Conservation (phyloP, 1,140 invertebrate species). For the Ceratosolen fusciceps region DNA sequence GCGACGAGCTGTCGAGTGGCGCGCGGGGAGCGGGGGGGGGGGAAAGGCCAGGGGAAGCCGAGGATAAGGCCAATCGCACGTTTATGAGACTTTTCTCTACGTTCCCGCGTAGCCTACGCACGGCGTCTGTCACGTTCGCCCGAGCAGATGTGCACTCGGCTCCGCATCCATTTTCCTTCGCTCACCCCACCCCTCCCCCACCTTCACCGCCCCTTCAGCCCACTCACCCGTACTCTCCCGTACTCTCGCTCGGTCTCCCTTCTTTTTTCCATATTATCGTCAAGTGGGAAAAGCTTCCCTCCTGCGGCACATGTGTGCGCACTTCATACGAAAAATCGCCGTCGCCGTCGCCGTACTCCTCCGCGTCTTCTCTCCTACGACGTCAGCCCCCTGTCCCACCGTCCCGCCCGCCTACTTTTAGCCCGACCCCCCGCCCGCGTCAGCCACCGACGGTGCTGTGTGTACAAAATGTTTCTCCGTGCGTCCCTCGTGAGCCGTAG, state of each 20-base stretch:
- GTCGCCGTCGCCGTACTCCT: background rate
- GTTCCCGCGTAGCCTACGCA: background rate
- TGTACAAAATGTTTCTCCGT: constrained; percentile 9
- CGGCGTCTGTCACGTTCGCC: constrained; percentile 9
- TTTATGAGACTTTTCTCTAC: constrained; percentile 14
- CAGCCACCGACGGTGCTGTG: background rate
- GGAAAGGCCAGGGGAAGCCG: background rate
- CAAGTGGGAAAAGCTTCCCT: constrained; percentile 21
- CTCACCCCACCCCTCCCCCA: background rate
- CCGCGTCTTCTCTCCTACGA: background rate
- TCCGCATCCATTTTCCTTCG: background rate
- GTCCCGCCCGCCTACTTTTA: background rate
- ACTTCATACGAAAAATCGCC: constrained; percentile 13
- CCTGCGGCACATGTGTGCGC: constrained; percentile 11
- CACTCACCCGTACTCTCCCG: too few relatives aligned
- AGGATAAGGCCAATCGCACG: constrained; percentile 20
- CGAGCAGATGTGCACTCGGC: constrained; percentile 8
- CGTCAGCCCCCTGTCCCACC: too few relatives aligned
- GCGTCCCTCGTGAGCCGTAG: background rate
- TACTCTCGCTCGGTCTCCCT: too few relatives aligned
- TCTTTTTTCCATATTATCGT: constrained; percentile 6
- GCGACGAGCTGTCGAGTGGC: background rate
- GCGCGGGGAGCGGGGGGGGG: background rate
- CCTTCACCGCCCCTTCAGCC: too few relatives aligned
- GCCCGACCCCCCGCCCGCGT: background rate